Evolutionary conservation across 2,113 vertebrate species (phyloP), one percentile per base, ranked within the genome.

Genomic region (Sprattus sprattus): DNA sequence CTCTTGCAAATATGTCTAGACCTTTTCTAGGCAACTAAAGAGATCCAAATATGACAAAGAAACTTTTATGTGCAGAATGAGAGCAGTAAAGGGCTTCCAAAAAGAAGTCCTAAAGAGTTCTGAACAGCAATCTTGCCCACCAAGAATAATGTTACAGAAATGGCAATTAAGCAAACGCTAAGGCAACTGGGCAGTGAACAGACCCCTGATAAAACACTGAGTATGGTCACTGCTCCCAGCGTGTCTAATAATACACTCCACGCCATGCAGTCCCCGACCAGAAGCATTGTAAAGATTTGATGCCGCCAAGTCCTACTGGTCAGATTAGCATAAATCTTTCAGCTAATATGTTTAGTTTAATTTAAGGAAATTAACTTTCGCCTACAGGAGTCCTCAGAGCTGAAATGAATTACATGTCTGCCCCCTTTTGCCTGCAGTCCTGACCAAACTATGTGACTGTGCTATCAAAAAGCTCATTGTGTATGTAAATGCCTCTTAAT

Each of bases 341-440:
- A 91, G 93, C 90, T 92, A 94, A 95, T 92, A 92, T 86, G 90
- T 89, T 93, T 92, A 93, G 90, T 93, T 94, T 94, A 92, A 94
- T 94, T 94, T 93, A 89, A 93, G 92, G 91, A 95, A 95, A 94
- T 94, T 91, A 93, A 94, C 93, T 95, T 90, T 94, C 54, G 92
- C 94, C 94, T 92, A 86, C 86, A 95, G 93, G 92, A 52, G 90
- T 92, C 89, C 93, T 94, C 85, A 81, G 46, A 94, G 94, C 92
- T 86, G 45, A 92, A 92, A 91, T 87, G 81, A 92, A 93, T 87
- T 92, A 89, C 85, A 89, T 88, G 89, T 91, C 90, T 91, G 86
- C 90, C 88, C 67, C 88, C 78, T 10, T 11, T 81, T 88, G 92
- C 91, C 91, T 82, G 45, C 49, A 81, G 90, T 84, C 83, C 85